phyloP scores from a whole-genome alignment of 2,113 vertebrate species.

The Neodon shergylaensis region DNA sequence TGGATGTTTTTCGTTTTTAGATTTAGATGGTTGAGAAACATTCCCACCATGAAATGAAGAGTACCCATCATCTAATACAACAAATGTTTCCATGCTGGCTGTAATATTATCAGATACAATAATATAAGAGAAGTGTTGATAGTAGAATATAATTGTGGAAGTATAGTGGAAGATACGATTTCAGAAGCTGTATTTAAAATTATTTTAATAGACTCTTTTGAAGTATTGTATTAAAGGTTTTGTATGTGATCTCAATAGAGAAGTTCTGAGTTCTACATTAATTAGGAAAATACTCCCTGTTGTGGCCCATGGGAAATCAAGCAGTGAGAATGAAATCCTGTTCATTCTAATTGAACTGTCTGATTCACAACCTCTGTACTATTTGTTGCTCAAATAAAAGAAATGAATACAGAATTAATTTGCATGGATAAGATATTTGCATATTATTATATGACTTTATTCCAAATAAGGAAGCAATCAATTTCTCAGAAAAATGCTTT shows the following conservation, averaged over 20 bases:
- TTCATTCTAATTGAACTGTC: not conserved
- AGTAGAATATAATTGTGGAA: not conserved
- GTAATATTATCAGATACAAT: not conserved
- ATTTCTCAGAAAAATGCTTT: not conserved
- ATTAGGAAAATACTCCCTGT: not conserved
- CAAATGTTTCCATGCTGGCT: not conserved
- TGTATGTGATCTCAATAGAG: not conserved
- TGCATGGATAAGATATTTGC: not conserved
- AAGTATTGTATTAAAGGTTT: not conserved
- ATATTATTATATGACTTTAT: not conserved
- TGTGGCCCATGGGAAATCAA: not conserved
- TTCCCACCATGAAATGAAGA: not conserved
- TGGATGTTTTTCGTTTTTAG: not conserved
- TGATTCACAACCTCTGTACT: not conserved
- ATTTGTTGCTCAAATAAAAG: not conserved
- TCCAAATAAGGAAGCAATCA: not conserved
- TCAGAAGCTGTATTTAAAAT: not conserved
- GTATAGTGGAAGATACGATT: accelerated
- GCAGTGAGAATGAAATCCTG: not conserved
- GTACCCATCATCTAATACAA: not conserved
- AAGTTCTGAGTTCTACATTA: not conserved
- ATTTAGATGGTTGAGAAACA: not conserved
- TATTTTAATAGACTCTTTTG: too few relatives aligned
- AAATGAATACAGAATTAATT: not conserved
- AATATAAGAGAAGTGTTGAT: not conserved